These are phyloP conservation scores for Hydrotaea diabolus DNA, from an alignment of 2,888 invertebrate species.

Conservation along the genomic window DNA sequence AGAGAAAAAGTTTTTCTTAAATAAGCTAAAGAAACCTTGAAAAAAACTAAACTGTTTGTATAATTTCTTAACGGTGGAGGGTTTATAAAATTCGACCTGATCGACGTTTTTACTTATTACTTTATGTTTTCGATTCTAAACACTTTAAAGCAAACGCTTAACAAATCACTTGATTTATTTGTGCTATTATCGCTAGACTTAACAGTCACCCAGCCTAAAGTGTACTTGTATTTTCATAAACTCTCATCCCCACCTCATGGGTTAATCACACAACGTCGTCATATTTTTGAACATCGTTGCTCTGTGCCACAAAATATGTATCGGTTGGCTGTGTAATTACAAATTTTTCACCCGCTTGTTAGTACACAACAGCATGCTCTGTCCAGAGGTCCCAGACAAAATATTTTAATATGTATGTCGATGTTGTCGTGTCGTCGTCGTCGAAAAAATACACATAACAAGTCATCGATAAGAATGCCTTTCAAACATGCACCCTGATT, in stretches of 20 bases:
- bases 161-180: too few relatives aligned
- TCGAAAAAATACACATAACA: neutral
- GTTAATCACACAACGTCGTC: neutral
- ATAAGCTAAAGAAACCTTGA: too few relatives aligned
- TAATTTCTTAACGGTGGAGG: too few relatives aligned
- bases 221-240: neutral
- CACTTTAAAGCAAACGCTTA: too few relatives aligned
- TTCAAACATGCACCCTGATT: slow-evolving; percentile 19
- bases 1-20: too few relatives aligned
- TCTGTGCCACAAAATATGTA: neutral
- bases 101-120: too few relatives aligned
- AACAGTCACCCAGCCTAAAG: too few relatives aligned
- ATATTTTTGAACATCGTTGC: neutral
- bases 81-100: too few relatives aligned
- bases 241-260: neutral
- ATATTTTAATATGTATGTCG: slow-evolving; percentile 1
- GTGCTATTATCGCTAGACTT: too few relatives aligned
- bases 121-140: too few relatives aligned
- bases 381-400: slow-evolving; percentile 33
- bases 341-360: neutral
- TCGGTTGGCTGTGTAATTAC: slow-evolving; percentile 29
- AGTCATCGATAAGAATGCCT: slow-evolving; percentile 42
- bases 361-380: slow-evolving; percentile 22
- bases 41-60: too few relatives aligned
- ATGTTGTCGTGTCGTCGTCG: too few relatives aligned